Conservation (phyloP, 2,113 vertebrate genomes). For the Oncorhynchus gorbuscha region DNA sequence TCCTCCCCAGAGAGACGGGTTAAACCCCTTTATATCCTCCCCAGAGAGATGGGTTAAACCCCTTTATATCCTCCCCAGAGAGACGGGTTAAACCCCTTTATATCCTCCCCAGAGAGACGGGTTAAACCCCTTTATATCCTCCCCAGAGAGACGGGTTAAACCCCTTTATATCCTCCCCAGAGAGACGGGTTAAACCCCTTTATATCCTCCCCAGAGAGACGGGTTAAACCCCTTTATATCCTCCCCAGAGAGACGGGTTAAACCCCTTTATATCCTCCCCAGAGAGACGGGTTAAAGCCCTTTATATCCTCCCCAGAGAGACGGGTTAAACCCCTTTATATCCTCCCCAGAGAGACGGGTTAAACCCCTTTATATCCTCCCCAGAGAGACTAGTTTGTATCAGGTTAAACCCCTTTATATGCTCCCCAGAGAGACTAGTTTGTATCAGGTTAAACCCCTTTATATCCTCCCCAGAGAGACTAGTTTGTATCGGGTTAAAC, state of each 20-base stretch:
- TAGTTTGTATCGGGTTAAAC: conserved; percentile 48
- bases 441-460: conserved; percentile 56
- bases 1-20: no score
- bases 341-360: conserved; percentile 59
- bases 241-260: conserved; percentile 59
- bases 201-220: no score
- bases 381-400: conserved; percentile 42
- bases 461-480: conserved; percentile 57
- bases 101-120: no score
- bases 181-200: conserved; percentile 9
- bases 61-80: no score
- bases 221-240: conserved; percentile 61
- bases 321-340: conserved; percentile 37
- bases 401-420: conserved; percentile 63
- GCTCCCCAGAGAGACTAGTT: conserved; percentile 48
- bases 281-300: no score
- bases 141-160: no score
- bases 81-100: background rate
- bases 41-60: no score
- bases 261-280: background rate
- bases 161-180: conserved; percentile 58
- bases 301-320: no score
- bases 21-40: no score
- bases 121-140: background rate
- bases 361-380: conserved; percentile 64